Evolutionary conservation across 2,888 invertebrate species (phyloP), one percentile per base, ranked within the genome.

Genomic region (Drosophila prostipennis): DNA sequence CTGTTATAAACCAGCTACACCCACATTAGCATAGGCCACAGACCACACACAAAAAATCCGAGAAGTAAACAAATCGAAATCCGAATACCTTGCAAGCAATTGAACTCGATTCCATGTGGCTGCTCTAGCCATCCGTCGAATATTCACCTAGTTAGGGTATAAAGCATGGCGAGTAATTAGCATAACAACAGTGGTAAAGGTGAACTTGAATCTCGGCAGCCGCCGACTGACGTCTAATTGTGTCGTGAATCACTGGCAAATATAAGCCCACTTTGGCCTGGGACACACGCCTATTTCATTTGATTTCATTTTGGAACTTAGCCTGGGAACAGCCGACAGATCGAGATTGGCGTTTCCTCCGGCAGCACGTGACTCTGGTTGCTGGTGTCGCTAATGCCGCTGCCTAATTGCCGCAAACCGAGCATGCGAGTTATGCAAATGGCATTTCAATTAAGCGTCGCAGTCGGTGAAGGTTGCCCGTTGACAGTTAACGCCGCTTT

Each of bases 381-480:
- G 64, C 46, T 36, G 59, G 29, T 53, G 19, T 46, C 59, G 69
- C 48, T 51, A 43, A 48, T 61, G 54, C 40, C 48, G 57, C 65
- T 61, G 75, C 57, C 71, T 68, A 51, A 49, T 58, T 51, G 56
- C 64, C 52, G 16, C 49, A 23, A 34, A 8, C 11, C 39, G 32
- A 51, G 60, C 29, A 37, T 36, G 49, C 29, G 64, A 60, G 75
- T 81, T 78, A 76, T 83, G 87, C 84, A 83, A 83, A 83, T 86
- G 81, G 87, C 73, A 79, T 76, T 84, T 83, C 87, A 83, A 83
- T 86, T 86, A 84, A 86, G 80, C 54, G 72, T 70, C 72, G 60
- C 58, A 52, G 61, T 72, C 72, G 74, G 65, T 72, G 53, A 83
- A 86, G 86, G 82, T 86, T 80, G 82, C 60, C 77, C 74, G 77